These are phyloP conservation scores for Microcebus tavaratra DNA, from an alignment of 2,113 vertebrate genomes.

Conservation along the genomic window DNA sequence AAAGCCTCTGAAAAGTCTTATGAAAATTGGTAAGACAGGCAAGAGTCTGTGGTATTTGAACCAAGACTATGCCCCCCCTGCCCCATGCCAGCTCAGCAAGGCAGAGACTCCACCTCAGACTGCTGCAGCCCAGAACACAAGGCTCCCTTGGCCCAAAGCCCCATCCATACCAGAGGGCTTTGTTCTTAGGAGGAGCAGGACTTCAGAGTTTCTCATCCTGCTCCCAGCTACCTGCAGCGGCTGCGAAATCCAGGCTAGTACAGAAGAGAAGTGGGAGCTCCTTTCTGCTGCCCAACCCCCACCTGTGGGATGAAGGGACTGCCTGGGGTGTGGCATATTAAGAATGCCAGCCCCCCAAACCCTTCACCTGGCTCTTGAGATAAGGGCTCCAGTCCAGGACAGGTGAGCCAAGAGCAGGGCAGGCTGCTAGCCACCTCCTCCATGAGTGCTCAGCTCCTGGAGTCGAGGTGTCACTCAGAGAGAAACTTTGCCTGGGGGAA, in stretches of 20 bases:
- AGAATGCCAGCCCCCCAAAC: fast-evolving
- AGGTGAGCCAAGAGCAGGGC: neutral
- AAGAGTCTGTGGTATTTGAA: neutral
- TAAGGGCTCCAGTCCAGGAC: neutral
- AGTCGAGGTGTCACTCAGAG: neutral
- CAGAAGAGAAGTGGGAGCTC: neutral
- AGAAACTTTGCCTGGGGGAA: neutral
- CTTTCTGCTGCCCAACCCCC: neutral
- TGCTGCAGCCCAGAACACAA: neutral
- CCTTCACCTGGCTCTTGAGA: neutral
- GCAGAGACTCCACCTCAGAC: neutral
- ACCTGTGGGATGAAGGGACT: neutral
- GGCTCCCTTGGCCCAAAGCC: neutral
- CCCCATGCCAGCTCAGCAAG: neutral
- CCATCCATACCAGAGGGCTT: neutral
- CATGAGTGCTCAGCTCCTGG: neutral
- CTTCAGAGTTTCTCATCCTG: neutral
- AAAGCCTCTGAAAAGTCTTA: neutral
- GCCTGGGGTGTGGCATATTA: neutral
- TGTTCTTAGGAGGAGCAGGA: neutral
- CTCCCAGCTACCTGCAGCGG: neutral
- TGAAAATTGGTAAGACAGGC: neutral
- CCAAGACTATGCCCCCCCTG: neutral
- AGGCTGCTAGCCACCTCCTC: neutral
- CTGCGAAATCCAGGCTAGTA: neutral